phyloP scores from a whole-genome alignment of 2,797 vertebrate genomes.

The Tragopan temminckii region DNA sequence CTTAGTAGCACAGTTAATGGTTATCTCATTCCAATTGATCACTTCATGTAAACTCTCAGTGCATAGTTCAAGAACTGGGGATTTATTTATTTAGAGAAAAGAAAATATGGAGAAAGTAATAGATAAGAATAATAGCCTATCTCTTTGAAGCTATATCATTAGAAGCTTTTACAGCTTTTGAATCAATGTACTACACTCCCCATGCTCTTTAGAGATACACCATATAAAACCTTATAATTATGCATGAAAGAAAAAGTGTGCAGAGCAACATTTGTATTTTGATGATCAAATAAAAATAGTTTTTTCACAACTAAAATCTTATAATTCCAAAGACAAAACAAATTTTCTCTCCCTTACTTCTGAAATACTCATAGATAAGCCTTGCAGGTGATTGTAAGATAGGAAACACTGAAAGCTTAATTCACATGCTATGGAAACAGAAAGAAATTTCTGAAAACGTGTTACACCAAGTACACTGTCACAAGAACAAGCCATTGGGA shows the following conservation, averaged over 20 bases:
- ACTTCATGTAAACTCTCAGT: background rate
- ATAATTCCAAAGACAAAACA: background rate
- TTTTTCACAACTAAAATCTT: background rate
- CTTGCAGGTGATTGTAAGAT: background rate
- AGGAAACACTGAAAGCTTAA: background rate
- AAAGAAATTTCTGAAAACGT: background rate
- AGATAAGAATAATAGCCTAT: background rate
- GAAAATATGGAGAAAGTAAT: background rate
- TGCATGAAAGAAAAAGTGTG: background rate
- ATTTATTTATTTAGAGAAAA: background rate
- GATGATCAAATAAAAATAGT: background rate
- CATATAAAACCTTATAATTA: background rate
- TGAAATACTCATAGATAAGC: background rate
- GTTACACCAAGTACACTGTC: background rate
- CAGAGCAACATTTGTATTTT: background rate
- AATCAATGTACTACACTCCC: background rate
- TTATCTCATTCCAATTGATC: background rate
- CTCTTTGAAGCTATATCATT: background rate
- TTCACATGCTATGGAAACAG: background rate
- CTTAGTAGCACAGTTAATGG: background rate
- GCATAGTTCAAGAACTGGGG: background rate
- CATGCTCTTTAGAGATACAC: background rate
- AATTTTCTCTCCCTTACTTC: background rate
- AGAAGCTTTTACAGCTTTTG: background rate
- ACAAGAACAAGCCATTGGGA: background rate